Evolutionary conservation across 30 jellyfish, hydroid and myxozoan species (phyloP), one percentile per base, ranked within the genome.

Genomic region (Turritopsis dohrnii): DNA sequence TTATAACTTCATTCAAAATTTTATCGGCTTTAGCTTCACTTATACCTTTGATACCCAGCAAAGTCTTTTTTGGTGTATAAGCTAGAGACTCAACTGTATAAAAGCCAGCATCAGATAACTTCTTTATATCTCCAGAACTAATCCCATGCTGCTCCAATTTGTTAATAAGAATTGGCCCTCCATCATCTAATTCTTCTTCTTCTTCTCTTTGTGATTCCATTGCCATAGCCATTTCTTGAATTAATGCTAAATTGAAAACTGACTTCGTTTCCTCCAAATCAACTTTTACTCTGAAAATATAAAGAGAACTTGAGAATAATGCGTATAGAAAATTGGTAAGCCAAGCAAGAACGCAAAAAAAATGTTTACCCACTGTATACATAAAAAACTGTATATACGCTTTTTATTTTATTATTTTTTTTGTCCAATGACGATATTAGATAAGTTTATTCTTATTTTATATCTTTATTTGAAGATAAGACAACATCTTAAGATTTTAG

Each of bases 11-110:
- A 65, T 89, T 91, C 26, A 89, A 74, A 53, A 95, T 95, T 81
- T 95, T 95, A 31, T 95, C 99, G 17, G 99, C 99, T 84, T 95
- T 95, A 21, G 99, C 96, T 79, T 95, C 99, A 90, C 99, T 95
- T 89, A 95, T 95, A 1, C 99, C 99, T 85, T 95, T 95, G 29
- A 95, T 83, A 18, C 90, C 93, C 53, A 95, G 88, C 75, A 95
- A 89, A 18, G 97, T 85, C 81, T 95, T 95, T 86, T 88, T 95
- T 9, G 99, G 97, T 53, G 99, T 89, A 80, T 89, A 95, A 29
- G 99, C 99, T 28, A 95, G 88, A 27, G 96, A 88, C 71, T 95
- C 99, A 13, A 95, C 94, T 1, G 99, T 95, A 89, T 76, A 85
- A 72, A 82, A 95, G n/a, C 99, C 99, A 31, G 99, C 99, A 77